Evolutionary conservation across 2,797 vertebrate genomes (phyloP), one percentile per base, ranked within the genome.

Genomic region (Galagoides demidoff): DNA sequence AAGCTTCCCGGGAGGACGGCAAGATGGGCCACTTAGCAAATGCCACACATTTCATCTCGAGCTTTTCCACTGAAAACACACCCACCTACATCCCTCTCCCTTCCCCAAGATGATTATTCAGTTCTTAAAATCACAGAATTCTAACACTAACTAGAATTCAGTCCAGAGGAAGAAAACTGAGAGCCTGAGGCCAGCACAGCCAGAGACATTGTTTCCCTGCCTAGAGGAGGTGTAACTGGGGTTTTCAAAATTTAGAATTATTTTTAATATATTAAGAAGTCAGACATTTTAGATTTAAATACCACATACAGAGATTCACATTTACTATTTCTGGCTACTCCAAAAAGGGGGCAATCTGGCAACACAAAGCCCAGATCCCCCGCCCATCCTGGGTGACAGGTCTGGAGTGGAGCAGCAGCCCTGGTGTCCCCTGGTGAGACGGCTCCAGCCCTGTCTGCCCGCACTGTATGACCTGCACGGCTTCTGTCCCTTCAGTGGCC

Each of bases 1-100:
- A 85, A 39, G 82, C 74, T 25, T 92, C 81, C 25, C 37, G 74
- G 83, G 49, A 95, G n/a, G 73, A 77, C 43, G 90, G 76, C 68
- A 77, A 76, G 87, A 85, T 4, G 63, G 79, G 76, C 66, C 90
- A 90, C 81, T 90, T 85, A 66, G 89, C 0, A 3, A 85, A 68
- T 82, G 77, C 89, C 55, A 25, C 88, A 70, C 88, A 37, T 95
- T 68, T 90, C 81, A 88, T 95, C 52, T n/a, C 39, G 68, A 94
- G 25, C 19, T 39, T 94, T 92, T 74, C 84, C 68, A n/a, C 83
- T 63, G 73, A 78, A 96, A 93, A 95, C 77, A 93, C 76, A 22
- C 23, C 90, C 45, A 68, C 78, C 68, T 49, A 74, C 63, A 52
- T 7, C 29, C 7, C 8, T 74, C n/a, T 92, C 73, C 86, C 86